Conservation (phyloP, 2,113 vertebrate species). For the Platichthys flesus region DNA sequence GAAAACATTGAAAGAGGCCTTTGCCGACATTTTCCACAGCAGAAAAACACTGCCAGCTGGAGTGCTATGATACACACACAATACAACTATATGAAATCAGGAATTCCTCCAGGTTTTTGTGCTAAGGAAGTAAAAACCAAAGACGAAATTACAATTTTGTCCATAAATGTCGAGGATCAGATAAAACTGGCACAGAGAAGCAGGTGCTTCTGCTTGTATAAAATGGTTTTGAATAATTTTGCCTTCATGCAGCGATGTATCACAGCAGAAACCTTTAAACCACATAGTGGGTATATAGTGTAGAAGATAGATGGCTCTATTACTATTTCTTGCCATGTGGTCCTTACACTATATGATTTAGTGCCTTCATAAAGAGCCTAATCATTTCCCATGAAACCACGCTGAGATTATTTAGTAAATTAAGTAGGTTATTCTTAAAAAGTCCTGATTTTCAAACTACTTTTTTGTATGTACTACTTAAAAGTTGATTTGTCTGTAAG, state of each 20-base stretch:
- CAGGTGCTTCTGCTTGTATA: not conserved
- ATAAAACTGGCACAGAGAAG: too few species aligned
- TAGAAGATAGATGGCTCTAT: conserved; percentile 20
- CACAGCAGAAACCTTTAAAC: conserved; percentile 14
- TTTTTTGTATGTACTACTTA: too few species aligned
- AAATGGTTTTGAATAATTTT: conserved; percentile 2
- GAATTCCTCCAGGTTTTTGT: too few species aligned
- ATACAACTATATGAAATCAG: not conserved
- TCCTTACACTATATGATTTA: conserved; percentile 1
- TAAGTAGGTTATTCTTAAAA: too few species aligned
- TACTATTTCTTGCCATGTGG: conserved; percentile 24
- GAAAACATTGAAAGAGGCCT: conserved; percentile 30
- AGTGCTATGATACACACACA: conserved; percentile 3
- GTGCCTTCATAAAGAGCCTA: not conserved
- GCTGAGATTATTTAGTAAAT: not conserved
- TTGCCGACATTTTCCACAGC: conserved; percentile 63
- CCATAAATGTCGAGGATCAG: too few species aligned
- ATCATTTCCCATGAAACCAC: not conserved
- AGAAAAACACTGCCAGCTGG: conserved; percentile 31
- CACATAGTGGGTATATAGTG: conserved; percentile 18
- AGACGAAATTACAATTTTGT: not conserved
- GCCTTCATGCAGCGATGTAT: conserved; percentile 9
- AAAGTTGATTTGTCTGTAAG: too few species aligned
- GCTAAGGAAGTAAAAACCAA: not conserved
- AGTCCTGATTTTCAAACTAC: too few species aligned